Evolutionary conservation across 2,113 vertebrate species (phyloP).

Genomic region (Passer domesticus): DNA sequence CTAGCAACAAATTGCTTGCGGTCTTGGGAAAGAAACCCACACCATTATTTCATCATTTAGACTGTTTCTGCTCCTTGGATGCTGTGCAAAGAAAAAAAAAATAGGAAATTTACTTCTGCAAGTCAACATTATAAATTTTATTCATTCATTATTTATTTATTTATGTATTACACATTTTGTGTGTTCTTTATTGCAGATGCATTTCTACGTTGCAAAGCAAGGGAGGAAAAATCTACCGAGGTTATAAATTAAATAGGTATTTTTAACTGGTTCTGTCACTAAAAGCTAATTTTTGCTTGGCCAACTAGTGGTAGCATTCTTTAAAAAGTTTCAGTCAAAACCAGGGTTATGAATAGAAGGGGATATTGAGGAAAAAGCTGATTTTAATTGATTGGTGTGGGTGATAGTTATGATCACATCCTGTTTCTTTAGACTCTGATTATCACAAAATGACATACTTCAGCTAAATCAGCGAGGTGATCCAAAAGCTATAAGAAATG

Average conservation of each 20-base stretch:
- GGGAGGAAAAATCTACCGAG: background rate
- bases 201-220: background rate
- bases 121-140: background rate
- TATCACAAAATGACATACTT: background rate
- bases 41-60: background rate
- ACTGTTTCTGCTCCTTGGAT: background rate
- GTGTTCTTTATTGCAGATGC: background rate
- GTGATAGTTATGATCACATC: background rate
- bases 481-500: background rate
- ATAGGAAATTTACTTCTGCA: background rate
- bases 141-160: background rate
- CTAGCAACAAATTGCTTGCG: background rate
- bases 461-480: conserved; percentile 8
- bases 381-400: background rate
- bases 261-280: background rate
- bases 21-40: background rate
- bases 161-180: background rate
- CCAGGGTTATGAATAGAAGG: background rate
- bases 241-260: background rate
- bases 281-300: background rate
- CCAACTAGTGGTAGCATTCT: background rate
- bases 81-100: background rate
- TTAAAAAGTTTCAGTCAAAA: background rate
- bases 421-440: conserved; percentile 1
- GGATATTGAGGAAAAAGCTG: background rate